Evolutionary conservation across 2,113 vertebrate genomes (phyloP), one percentile per base, ranked within the genome.

Genomic region (Dicerorhinus sumatrensis): DNA sequence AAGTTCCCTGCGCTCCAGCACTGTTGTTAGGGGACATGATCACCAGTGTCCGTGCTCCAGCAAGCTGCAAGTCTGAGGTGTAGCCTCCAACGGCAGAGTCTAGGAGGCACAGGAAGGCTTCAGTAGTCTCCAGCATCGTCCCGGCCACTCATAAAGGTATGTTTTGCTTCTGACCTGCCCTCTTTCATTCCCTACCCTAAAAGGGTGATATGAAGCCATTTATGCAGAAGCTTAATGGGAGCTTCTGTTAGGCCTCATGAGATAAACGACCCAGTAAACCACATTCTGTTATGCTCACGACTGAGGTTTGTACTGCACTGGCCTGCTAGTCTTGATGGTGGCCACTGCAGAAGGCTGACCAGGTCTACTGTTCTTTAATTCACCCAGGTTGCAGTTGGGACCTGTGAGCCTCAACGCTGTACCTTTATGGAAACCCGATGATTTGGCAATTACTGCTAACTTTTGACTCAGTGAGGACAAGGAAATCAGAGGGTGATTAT

Each of bases 401-500:
- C 93, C 95, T 65, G 9, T 42, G 16, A 73, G 36, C 96, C 93
- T 36, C 46, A 72, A 97, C 29, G 86, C 36, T 75, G 0, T 10
- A 75, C 56, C 96, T 92, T 92, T 10, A 58, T 7, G 67, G 29
- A 48, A 94, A 27, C 56, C 3, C 70, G 33, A 63, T 83, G 65
- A 92, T 51, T 46, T 1, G 62, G 85, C 92, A 96, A 96, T 80
- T 58, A 25, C 96, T 14, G 60, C 33, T 29, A 73, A 91, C 92
- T 96, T 46, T 4, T 0, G 82, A 97, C 89, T 92, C 70, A 1
- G 36, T 94, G 86, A 97, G 65, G 90, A 56, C 69, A 98, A 67
- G 96, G 76, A 98, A 97, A 97, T 97, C 77, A 96, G 91, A 98
- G 95, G 95, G 94, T 80, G 82, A 20, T 16, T 95, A 76, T 96